Evolutionary conservation across 2,113 vertebrate genomes (phyloP).

Genomic region (Sturnus vulgaris): DNA sequence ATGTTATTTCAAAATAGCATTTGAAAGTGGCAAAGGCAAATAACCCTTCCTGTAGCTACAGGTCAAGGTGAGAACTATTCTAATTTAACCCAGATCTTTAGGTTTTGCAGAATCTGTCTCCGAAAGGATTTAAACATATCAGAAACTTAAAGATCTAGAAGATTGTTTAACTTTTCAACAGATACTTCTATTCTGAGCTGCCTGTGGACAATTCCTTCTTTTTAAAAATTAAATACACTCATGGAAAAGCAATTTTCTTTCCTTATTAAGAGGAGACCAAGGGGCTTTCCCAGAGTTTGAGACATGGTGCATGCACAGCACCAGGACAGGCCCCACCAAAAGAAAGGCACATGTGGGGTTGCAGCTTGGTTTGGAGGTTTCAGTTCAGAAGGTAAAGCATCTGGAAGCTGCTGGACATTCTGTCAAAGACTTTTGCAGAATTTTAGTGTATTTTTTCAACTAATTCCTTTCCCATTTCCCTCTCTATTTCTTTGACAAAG

Average conservation of each 20-base stretch:
- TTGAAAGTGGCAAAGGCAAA: constrained; percentile 26
- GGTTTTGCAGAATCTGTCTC: neutral
- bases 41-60: neutral
- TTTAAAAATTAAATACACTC: neutral
- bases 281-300: neutral
- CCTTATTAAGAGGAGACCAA: neutral
- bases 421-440: neutral
- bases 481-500: neutral
- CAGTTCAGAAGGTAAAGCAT: neutral
- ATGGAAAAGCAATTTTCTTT: neutral
- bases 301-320: neutral
- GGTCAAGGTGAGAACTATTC: neutral
- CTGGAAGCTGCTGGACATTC: neutral
- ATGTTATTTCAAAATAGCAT: neutral
- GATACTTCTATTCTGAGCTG: neutral
- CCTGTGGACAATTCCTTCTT: neutral
- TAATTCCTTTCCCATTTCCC: neutral
- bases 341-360: neutral
- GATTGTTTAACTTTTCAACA: neutral
- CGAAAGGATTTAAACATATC: neutral
- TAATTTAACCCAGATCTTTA: neutral
- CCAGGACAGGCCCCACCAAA: neutral
- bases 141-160: neutral
- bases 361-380: neutral
- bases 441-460: neutral